Base-by-base conservation (phyloP, 2,888 invertebrate genomes). In the Hypena proboscidalis region DNA sequence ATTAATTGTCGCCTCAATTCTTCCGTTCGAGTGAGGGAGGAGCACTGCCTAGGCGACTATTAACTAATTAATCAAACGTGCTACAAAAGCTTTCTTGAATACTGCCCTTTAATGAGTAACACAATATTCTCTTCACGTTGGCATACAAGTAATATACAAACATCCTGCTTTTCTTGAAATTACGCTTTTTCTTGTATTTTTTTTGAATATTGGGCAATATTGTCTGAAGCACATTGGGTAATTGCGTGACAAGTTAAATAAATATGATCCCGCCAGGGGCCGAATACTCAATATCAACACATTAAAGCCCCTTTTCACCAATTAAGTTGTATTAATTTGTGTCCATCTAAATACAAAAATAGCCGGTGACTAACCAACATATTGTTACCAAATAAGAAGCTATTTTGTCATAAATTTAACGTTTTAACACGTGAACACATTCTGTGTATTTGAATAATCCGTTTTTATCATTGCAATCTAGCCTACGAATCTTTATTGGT, bases 1-100 rank as follows among this genome's bases (percentile, higher is more conserved):
- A 80, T 84, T 83, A 78, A 85, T 82, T 80, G 77, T 64, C 67
- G 58, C 56, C 60, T 74, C 69, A 68, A 74, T 77, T 76, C 74
- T 73, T 77, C 67, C 54, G 48, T 37, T 51, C 60, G 70, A 68
- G 68, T 45, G 69, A 61, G 68, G 65, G 56, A 56, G 59, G 61
- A 66, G 42, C 38, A 36, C 26, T 50, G 53, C 55, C 48, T 54
- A 46, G 53, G 54, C 58, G 63, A 70, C 77, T 70, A 76, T 77
- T 77, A 77, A 74, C 71, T 81, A 80, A 80, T 80, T 83, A 78
- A 80, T 52, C 56, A 59, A 67, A 69, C 56, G 34, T 32, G 60
- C 51, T 58, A 55, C 38, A 41, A 35, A 36, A 40, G 29, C 44
- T 50, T 59, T 58, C 48, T 62, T 53, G 32, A 40, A 39, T 43